Base-by-base conservation (phyloP, 1,140 invertebrate genomes). In the Sitobion miscanthi region DNA sequence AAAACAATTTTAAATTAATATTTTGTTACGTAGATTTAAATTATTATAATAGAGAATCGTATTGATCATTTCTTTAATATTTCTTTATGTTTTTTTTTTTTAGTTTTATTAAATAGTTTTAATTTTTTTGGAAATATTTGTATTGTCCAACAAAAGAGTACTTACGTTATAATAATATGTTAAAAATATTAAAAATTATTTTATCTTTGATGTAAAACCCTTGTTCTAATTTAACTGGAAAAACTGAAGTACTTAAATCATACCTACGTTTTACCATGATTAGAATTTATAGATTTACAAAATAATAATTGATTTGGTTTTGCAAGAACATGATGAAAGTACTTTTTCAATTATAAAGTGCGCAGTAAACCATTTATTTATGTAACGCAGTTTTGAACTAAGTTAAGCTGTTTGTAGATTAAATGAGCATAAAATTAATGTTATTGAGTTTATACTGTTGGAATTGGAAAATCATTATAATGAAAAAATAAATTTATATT, bases 381-480 rank as follows among this genome's bases (percentile, higher is more conserved):
- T 77, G 30, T n/a, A 77, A 77, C n/a, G 62, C 62, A 77, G 62
- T 77, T n/a, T 30, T 77, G 62, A 77, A 77, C 62, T 77, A n/a
- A 77, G 62, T 77, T 77, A 77, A 77, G 62, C 62, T 77, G 62
- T 77, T 77, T 20, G 62, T 77, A 77, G 62, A 77, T 77, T 77
- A 77, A 77, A 17, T 77, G 62, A 35, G n/a, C 62, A 77, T 77
- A 77, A 77, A 77, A 77, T 77, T 77, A 77, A 77, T n/a, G 30
- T 77, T 77, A 77, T 77, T 35, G 62, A 77, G 30, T n/a, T 77
- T 77, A 77, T 77, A 77, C 17, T 77, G 14, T 77, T n/a, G 62
- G n/a, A 77, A 77, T 77, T 77, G 62, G 62, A 77, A 77, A 77
- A n/a, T 77, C 4, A 77, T 77, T 77, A 77, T 77, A 77, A n/a